Conservation (phyloP, 2,113 vertebrate genomes). For the Sterrhoptilus dennistouni region DNA sequence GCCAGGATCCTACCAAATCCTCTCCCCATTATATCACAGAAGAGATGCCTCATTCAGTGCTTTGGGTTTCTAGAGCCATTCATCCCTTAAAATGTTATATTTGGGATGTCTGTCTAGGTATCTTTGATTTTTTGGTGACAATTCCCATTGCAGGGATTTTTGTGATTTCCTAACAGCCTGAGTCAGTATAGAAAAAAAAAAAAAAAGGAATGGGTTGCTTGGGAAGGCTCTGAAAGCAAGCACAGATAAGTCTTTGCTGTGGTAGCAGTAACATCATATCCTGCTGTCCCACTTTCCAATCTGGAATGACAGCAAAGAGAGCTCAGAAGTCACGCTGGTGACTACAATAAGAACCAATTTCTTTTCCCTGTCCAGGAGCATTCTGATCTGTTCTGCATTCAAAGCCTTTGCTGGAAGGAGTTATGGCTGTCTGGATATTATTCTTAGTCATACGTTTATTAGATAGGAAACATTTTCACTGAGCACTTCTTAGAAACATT, state of each 20-base stretch:
- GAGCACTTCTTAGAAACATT: background rate
- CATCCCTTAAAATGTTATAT: background rate
- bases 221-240: background rate
- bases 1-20: background rate
- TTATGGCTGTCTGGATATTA: background rate
- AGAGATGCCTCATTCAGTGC: background rate
- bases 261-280: background rate
- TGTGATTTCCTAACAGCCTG: background rate
- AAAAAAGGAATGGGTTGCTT: background rate
- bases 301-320: background rate
- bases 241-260: background rate
- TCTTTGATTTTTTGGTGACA: rapidly evolving
- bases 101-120: background rate
- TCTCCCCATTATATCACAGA: background rate
- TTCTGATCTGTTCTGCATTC: slow-evolving; percentile 28
- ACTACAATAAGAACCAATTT: background rate
- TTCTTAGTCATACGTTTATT: slow-evolving; percentile 40
- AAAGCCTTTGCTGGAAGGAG: slow-evolving; percentile 20
- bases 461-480: slow-evolving; percentile 31
- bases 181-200: background rate
- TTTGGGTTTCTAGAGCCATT: background rate
- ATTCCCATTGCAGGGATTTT: background rate
- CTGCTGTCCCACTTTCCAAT: background rate
- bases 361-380: background rate
- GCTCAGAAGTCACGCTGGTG: background rate